phyloP scores from a whole-genome alignment of 1,140 invertebrate species.

The Orius insidiosus region DNA sequence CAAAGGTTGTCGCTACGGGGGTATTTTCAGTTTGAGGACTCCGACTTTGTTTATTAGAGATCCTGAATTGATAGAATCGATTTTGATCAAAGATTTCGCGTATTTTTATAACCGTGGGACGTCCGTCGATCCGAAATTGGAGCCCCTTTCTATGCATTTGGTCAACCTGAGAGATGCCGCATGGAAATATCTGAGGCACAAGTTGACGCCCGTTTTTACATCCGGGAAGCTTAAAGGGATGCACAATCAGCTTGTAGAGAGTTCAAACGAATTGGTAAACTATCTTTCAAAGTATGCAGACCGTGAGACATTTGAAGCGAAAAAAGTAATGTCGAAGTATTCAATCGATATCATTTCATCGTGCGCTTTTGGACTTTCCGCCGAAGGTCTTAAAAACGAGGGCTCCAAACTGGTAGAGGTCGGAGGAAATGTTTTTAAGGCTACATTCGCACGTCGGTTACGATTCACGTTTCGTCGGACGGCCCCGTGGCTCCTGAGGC shows the following conservation, averaged over 20 bases:
- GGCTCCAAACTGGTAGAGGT: constrained; percentile 32
- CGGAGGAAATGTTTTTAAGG: constrained; percentile 19
- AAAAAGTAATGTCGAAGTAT: constrained; percentile 29
- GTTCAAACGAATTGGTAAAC: constrained; percentile 3
- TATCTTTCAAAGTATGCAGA: constrained; percentile 14
- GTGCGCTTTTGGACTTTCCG: constrained; percentile 38
- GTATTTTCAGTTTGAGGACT: constrained; percentile 26
- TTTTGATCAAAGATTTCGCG: constrained; percentile 40
- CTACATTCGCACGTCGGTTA: background rate
- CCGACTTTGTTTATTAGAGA: constrained; percentile 33
- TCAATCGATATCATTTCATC: constrained; percentile 37
- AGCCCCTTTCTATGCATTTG: constrained; percentile 26
- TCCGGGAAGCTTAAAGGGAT: constrained; percentile 22
- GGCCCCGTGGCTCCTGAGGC: background rate
- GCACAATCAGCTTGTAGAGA: constrained; percentile 19
- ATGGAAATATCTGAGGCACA: constrained; percentile 25
- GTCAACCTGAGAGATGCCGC: constrained; percentile 26
- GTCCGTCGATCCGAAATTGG: constrained; percentile 27
- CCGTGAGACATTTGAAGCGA: constrained; percentile 24
- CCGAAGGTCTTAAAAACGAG: constrained; percentile 33
- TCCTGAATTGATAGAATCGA: constrained; percentile 36
- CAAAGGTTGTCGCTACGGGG: constrained; percentile 14
- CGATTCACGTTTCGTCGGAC: background rate
- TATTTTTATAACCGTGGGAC: constrained; percentile 31
- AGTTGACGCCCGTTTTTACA: constrained; percentile 22